phyloP scores from a whole-genome alignment of 2,888 invertebrate genomes.

The Phaonia tiefii region DNA sequence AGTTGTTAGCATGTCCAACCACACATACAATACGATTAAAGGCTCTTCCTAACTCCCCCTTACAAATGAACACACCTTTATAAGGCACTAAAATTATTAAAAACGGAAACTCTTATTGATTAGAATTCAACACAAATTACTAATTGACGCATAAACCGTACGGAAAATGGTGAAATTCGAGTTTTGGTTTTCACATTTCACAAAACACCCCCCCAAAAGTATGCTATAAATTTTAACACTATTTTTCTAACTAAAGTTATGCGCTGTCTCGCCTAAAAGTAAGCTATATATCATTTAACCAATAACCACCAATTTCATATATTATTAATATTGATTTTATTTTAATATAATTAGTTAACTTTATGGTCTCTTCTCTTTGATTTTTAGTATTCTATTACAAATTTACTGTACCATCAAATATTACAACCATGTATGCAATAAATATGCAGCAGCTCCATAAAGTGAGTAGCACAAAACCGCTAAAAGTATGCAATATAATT shows the following conservation, averaged over 20 bases:
- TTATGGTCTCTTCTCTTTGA: not conserved
- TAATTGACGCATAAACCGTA: no score
- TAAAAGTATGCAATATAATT: constrained; percentile 44
- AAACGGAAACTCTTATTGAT: constrained; percentile 35
- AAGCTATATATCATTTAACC: no score
- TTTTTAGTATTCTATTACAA: not conserved
- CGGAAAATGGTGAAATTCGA: no score
- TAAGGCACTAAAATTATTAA: not conserved
- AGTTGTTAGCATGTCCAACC: constrained; percentile 20
- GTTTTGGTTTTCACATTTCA: no score
- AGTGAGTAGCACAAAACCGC: constrained; percentile 7
- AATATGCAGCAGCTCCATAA: constrained; percentile 25
- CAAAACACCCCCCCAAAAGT: constrained; percentile 16
- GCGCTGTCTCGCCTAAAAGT: no score
- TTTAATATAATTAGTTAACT: constrained; percentile 27
- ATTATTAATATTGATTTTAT: constrained; percentile 28
- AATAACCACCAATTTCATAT: not conserved
- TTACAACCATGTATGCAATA: constrained; percentile 6
- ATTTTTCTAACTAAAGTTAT: no score
- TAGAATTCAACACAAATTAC: constrained; percentile 36
- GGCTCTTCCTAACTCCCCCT: not conserved
- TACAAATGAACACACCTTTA: not conserved
- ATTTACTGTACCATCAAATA: constrained; percentile 9
- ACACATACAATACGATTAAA: not conserved
- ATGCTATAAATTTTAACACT: constrained; percentile 3